Evolutionary conservation across 2,797 vertebrate species (phyloP).

Genomic region (Pogonophryne albipinna): DNA sequence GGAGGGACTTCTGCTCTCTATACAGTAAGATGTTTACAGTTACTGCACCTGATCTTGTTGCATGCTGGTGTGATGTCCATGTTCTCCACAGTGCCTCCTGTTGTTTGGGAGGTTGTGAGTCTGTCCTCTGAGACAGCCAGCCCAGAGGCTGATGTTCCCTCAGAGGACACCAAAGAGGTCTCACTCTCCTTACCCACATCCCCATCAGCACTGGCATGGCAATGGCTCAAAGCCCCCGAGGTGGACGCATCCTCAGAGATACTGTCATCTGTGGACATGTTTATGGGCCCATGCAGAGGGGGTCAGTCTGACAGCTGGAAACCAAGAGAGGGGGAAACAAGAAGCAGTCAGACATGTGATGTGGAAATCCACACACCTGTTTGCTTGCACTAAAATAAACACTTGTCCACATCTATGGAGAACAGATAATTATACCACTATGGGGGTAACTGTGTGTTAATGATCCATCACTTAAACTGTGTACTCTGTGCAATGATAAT

Average conservation of each 20-base stretch:
- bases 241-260: conserved; percentile 87
- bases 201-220: conserved; percentile 74
- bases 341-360: conserved; percentile 1
- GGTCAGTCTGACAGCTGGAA: conserved; percentile 72
- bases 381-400: background rate
- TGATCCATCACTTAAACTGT: background rate
- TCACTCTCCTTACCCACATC: conserved; percentile 77
- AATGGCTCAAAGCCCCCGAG: conserved; percentile 80
- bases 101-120: conserved; percentile 73
- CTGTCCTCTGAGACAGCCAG: conserved; percentile 84
- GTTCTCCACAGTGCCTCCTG: conserved; percentile 76
- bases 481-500: background rate
- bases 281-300: conserved; percentile 78
- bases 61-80: conserved; percentile 78
- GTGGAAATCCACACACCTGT: background rate
- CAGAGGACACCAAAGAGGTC: conserved; percentile 81
- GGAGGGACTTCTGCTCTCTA: too few relatives aligned
- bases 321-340: conserved; percentile 16
- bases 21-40: background rate
- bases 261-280: conserved; percentile 89
- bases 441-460: too few relatives aligned
- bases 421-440: too few relatives aligned
- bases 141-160: conserved; percentile 82
- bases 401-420: too few relatives aligned
- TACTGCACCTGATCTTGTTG: conserved; percentile 82